Evolutionary conservation across 2,113 vertebrate genomes (phyloP), one percentile per base, ranked within the genome.

Genomic region (Engraulis encrasicolus): DNA sequence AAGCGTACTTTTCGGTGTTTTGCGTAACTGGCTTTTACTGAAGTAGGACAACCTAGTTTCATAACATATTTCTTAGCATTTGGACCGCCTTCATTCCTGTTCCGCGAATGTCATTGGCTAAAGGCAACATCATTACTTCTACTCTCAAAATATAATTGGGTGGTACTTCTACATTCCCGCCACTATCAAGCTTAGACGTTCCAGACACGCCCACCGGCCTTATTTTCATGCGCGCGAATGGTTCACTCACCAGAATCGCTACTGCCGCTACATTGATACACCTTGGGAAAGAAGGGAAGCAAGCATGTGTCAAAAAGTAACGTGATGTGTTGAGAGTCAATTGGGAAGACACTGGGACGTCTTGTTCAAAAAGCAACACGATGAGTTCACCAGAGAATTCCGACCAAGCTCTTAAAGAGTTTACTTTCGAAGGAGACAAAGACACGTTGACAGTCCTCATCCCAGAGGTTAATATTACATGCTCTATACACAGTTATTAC

Each of bases 381-480:
- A 82, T 84, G 82, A 66, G 50, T 0, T 79, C 34, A 61, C 3
- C 49, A 0, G 80, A 15, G 3, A 17, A 34, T 2, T 1, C 17
- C 0, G 80, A 12, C 14, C 34, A 82, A 31, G 80, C 78, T 17
- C 2, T 78, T 12, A 94, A 87, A 80, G 78, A 50, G 0, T 94
- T 95, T 48, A 92, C 85, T 7, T 95, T 94, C 87, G 88, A 89
- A 87, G 92, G 89, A 2, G 34, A 36, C 1, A 82, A 77, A 61
- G 48, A 18, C 2, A 7, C 37, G 0, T 0, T 94, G 5, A 52
- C 37, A 0, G 92, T 95, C 3, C 88, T 84, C 80, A 89, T 95
- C 1, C 91, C 93, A 0, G 94, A 94, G 94, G 94, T 95, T 2
- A 34, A 34, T 74, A 74, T 52, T 31, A 0, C 0, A 17, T 2